Percentiles rank a stretch among this genome's conserved stretches.
These are phyloP conservation scores for Megaustenia siamemsis DNA, from an alignment of 2,888 invertebrate species.

Conservation along the genomic window DNA sequence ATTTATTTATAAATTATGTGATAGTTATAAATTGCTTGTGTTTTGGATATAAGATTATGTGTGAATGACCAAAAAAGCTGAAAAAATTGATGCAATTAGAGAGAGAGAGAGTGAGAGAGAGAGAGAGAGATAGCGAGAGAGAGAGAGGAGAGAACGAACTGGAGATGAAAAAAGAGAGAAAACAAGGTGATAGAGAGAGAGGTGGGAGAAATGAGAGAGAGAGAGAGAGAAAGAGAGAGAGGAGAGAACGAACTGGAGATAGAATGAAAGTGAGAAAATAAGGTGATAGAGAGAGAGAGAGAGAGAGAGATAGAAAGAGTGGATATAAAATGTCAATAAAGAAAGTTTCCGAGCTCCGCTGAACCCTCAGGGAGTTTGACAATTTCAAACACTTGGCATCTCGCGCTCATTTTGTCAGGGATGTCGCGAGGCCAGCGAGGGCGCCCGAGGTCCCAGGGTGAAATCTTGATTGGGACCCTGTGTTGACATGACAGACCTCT, in stretches of 20 bases:
- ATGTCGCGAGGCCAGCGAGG: constrained; percentile 31
- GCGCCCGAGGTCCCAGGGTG: constrained; percentile 41
- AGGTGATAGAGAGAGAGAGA: not conserved
- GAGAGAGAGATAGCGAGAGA: no score
- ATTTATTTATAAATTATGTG: no score
- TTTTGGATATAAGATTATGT: no score
- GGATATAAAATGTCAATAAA: constrained; percentile 24
- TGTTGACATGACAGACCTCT: constrained; percentile 49
- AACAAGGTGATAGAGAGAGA: no score
- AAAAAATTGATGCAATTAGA: not conserved
- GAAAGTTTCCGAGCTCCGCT: constrained; percentile 35
- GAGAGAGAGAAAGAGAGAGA: no score
- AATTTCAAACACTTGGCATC: constrained; percentile 37
- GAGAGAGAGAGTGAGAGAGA: constrained; percentile 21
- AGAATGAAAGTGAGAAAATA: not conserved
- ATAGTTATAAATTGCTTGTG: no score
- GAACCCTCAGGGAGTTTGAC: constrained; percentile 35
- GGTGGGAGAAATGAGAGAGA: no score
- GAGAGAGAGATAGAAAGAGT: not conserved
- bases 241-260: not conserved
- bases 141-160: no score
- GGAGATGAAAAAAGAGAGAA: no score
- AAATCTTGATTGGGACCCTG: constrained; percentile 44
- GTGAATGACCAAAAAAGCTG: no score
- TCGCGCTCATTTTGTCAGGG: constrained; percentile 44